Evolutionary conservation across 1,140 invertebrate genomes (phyloP), one percentile per base, ranked within the genome.

Genomic region (Sminthurides bifidus): DNA sequence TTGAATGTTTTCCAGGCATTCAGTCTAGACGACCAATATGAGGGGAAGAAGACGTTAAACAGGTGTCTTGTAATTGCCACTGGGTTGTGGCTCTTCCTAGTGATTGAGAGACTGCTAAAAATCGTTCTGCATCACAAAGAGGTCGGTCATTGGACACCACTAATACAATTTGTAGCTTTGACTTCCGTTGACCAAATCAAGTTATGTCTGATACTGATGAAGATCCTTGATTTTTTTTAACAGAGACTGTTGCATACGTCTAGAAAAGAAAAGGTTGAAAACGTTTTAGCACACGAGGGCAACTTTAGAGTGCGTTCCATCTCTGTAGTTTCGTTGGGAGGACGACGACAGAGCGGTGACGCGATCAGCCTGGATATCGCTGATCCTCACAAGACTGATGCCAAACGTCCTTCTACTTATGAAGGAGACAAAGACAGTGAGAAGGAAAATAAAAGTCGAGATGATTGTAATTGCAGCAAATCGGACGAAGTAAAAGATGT

Each of bases 81-180:
- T 29, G 75, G 75, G 21, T 70, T 76, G 45, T 77, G 76, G 70
- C 35, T 74, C 2, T 77, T 77, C 62, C 75, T 75, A 62, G 70
- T 76, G 67, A 69, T 72, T 23, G 75, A 77, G 64, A 61, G 74
- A 19, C 56, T 74, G 10, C 68, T 76, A 53, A 77, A 79, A 65
- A 72, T 78, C 19, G 64, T 75, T 37, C 69, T 74, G 46, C 67
- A 72, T 44, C 65, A 67, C 24, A 72, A 67, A 66, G 67, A 76
- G 68, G 75, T 76, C 67, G 61, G 60, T 48, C 52, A n/a, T 56
- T 38, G 21, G 8, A 35, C 8, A 10, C 8, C n/a, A 10, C 33
- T 35, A 35, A 35, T 35, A n/a, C n/a, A 35, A n/a, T 8, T 10
- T 35, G 8, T 8, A 35, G n/a, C n/a, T 35, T 35, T 35, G n/a